Conservation (phyloP, 2,113 vertebrate genomes). For the Mobula birostris region DNA sequence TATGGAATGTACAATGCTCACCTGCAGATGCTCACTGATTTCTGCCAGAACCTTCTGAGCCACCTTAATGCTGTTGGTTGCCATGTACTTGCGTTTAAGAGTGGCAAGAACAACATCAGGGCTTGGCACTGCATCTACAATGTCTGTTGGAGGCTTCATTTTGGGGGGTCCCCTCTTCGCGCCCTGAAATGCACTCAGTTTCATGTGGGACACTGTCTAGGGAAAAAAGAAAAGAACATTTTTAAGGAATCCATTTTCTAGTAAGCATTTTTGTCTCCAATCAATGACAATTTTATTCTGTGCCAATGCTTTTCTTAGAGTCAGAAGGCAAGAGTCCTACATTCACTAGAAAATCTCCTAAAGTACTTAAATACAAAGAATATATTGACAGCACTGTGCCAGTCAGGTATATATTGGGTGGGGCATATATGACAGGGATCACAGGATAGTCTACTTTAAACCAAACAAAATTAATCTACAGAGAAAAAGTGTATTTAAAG, state of each 20-base stretch:
- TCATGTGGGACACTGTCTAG: constrained; percentile 83
- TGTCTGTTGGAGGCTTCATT: constrained; percentile 54
- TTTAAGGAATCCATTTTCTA: neutral
- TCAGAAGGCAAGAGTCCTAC: neutral
- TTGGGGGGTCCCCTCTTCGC: constrained; percentile 48
- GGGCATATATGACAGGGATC: too few relatives aligned
- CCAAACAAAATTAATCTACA: too few relatives aligned
- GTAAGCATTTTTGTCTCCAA: neutral
- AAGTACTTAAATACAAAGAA: too few relatives aligned
- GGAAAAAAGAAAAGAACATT: neutral
- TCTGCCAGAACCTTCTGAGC: constrained; percentile 56
- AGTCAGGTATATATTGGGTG: too few relatives aligned
- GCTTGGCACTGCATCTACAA: constrained; percentile 72
- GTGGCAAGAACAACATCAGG: constrained; percentile 83
- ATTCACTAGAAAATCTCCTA: too few relatives aligned
- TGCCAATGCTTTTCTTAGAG: neutral
- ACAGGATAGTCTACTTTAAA: too few relatives aligned
- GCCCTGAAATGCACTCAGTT: constrained; percentile 81
- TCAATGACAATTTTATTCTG: too few relatives aligned
- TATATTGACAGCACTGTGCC: too few relatives aligned
- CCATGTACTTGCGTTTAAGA: constrained; percentile 82
- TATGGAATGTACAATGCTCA: constrained; percentile 44
- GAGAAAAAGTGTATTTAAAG: too few relatives aligned
- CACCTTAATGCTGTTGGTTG: constrained; percentile 61
- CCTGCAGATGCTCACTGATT: constrained; percentile 69